Percentiles rank a stretch among this genome's conserved stretches.
Evolutionary conservation across 2,888 invertebrate genomes (phyloP).

Genomic region (Chloromyia formosa): DNA sequence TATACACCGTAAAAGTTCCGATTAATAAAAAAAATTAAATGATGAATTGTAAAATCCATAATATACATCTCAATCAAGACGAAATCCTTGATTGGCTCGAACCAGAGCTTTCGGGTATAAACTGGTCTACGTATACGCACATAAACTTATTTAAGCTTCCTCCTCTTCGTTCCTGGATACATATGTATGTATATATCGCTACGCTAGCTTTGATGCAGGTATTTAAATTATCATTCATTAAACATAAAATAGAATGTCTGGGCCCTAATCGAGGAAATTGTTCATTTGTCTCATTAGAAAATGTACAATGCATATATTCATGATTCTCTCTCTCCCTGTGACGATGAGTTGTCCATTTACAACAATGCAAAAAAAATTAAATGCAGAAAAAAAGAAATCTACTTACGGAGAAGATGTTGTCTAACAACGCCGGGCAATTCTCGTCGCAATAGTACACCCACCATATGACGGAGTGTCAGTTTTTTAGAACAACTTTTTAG

Average conservation of each 20-base stretch:
- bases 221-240: not conserved
- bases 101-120: not conserved
- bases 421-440: conserved; percentile 38
- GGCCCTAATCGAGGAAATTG: not conserved
- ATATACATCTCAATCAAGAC: not conserved
- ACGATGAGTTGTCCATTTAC: too few relatives aligned
- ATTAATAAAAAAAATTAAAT: too few relatives aligned
- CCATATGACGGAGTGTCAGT: conserved; percentile 38
- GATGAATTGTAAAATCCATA: too few relatives aligned
- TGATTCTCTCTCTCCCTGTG: too few relatives aligned
- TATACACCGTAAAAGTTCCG: too few relatives aligned
- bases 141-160: too few relatives aligned
- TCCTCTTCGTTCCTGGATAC: not conserved
- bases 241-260: not conserved
- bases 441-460: conserved; percentile 31
- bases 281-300: too few relatives aligned
- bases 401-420: conserved; percentile 32
- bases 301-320: too few relatives aligned
- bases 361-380: not conserved
- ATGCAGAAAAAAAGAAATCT: not conserved
- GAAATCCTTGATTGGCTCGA: not conserved
- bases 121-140: not conserved
- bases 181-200: not conserved
- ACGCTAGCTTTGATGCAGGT: not conserved
- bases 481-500: conserved; percentile 22